A percentile compares a stretch with the other conserved stretches of the same genome.
Conservation (phyloP, 2,113 vertebrate species). For the Ameiurus melas region DNA sequence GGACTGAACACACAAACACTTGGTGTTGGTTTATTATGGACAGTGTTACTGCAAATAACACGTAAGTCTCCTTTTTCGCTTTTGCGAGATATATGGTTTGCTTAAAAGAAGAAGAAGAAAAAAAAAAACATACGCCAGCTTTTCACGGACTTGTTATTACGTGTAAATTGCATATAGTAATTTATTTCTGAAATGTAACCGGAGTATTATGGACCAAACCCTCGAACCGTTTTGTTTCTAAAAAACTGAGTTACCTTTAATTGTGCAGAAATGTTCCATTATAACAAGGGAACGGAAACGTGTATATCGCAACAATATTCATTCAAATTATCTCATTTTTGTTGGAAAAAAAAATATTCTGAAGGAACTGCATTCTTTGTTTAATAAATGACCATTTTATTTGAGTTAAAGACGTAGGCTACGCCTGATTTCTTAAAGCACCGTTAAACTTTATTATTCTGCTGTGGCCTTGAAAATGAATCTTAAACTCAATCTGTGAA, state of each 20-base stretch:
- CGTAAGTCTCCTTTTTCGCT: constrained; percentile 88
- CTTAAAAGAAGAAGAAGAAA: constrained; percentile 61
- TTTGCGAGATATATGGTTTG: constrained; percentile 74
- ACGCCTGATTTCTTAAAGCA: constrained; percentile 81
- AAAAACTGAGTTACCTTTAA: constrained; percentile 85
- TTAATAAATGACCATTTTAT: constrained; percentile 97
- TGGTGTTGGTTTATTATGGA: constrained; percentile 88
- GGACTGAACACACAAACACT: constrained; percentile 77
- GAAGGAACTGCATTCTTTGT: constrained; percentile 96
- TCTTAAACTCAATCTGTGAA: not conserved
- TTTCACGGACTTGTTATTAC: constrained; percentile 87
- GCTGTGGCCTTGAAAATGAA: constrained; percentile 9
- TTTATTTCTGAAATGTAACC: constrained; percentile 98
- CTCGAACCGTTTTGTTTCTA: constrained; percentile 85
- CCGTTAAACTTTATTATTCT: not conserved
- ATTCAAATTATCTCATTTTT: constrained; percentile 84
- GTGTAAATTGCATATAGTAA: constrained; percentile 99
- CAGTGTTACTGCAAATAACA: constrained; percentile 96
- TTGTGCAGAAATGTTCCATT: constrained; percentile 84
- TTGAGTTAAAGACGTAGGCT: constrained; percentile 79
- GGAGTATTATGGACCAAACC: constrained; percentile 94
- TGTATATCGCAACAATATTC: constrained; percentile 92
- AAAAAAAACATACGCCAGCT: constrained; percentile 68
- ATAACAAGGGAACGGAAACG: constrained; percentile 83
- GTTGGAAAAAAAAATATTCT: constrained; percentile 81